Percentiles rank a stretch among this genome's conserved stretches.
Evolutionary conservation across 2,888 invertebrate species (phyloP).

Genomic region (Nemurella pictetii): DNA sequence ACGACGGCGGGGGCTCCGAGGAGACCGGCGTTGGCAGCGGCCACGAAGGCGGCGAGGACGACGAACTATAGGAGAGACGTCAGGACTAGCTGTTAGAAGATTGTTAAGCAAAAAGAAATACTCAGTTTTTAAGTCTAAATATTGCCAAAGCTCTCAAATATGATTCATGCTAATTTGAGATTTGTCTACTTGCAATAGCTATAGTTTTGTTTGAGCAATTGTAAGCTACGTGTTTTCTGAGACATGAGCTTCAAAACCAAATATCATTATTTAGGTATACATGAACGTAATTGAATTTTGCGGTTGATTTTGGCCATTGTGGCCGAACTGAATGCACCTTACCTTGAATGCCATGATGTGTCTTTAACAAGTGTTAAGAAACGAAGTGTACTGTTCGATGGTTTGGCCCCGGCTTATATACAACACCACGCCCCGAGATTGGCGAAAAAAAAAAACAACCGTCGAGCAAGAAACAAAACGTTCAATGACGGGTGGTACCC

Average conservation of each 20-base stretch:
- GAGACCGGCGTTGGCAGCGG: conserved; percentile 39
- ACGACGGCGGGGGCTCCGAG: conserved; percentile 38
- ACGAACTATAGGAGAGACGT: conserved; percentile 31
- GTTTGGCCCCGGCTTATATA: conserved; percentile 7
- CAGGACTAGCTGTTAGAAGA: neutral
- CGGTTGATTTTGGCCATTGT: neutral
- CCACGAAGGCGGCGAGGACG: conserved; percentile 41
- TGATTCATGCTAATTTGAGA: neutral
- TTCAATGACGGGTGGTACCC: conserved; percentile 13
- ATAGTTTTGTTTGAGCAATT: neutral
- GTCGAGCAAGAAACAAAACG: neutral
- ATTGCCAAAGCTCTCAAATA: neutral
- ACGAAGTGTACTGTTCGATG: neutral
- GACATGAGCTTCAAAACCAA: neutral
- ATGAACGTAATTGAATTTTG: neutral
- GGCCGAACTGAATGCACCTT: neutral
- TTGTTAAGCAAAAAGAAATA: neutral
- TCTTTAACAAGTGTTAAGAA: conserved; percentile 8
- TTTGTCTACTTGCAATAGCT: no score
- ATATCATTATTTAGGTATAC: neutral
- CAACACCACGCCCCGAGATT: neutral
- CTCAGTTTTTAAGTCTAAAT: neutral
- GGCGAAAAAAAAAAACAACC: neutral
- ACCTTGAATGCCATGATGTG: conserved; percentile 31
- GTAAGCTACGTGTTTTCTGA: neutral